Evolutionary conservation across 2,888 invertebrate genomes (phyloP).

Genomic region (Micropterix aruncella): DNA sequence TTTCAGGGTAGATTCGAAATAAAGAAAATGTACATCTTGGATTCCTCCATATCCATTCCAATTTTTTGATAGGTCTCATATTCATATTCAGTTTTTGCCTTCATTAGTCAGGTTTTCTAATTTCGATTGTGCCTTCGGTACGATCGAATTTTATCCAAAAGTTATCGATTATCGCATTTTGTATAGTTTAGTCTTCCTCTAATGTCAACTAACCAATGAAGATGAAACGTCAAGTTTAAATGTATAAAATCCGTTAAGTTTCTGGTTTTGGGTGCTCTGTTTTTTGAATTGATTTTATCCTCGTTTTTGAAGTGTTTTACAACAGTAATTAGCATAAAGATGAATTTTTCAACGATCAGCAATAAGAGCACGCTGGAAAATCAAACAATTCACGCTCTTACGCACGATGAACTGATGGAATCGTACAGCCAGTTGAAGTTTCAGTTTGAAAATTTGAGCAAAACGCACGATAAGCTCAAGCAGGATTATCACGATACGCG

Average conservation of each 20-base stretch:
- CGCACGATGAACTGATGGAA: constrained; percentile 27
- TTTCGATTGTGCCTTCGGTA: too few species aligned
- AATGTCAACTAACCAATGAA: too few species aligned
- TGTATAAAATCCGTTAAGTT: not conserved
- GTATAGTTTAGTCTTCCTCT: too few species aligned
- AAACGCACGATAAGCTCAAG: constrained; percentile 25
- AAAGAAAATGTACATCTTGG: too few species aligned
- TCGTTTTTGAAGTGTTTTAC: not conserved
- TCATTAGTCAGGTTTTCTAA: too few species aligned
- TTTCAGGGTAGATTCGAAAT: too few species aligned
- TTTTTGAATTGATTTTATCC: not conserved
- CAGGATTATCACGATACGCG: constrained; percentile 31
- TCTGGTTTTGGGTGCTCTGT: not conserved
- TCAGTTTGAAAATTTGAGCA: constrained; percentile 26
- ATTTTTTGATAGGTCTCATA: too few species aligned
- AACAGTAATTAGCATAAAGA: constrained; percentile 10
- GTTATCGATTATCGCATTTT: too few species aligned
- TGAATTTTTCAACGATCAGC: constrained; percentile 34
- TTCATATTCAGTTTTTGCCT: too few species aligned
- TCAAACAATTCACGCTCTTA: constrained; percentile 16
- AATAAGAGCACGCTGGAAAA: constrained; percentile 26
- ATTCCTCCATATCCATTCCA: too few species aligned
- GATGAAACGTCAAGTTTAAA: not conserved
- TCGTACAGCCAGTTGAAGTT: constrained; percentile 22
- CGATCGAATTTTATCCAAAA: too few species aligned